Conservation (phyloP, 2,113 vertebrate genomes). For the Boulengeromyrus knoepffleri region DNA sequence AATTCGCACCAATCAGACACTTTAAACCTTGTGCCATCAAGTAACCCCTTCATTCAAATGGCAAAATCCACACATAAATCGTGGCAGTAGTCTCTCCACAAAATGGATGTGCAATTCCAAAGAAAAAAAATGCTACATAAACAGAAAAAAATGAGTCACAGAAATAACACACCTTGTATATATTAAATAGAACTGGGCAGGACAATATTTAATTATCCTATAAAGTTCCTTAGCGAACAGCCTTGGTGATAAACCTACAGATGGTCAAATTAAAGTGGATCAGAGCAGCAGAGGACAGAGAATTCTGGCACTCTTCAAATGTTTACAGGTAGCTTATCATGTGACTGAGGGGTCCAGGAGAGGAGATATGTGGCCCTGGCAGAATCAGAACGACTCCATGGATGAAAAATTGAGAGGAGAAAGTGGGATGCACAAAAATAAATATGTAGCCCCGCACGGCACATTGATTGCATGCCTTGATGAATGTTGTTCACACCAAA, state of each 20-base stretch:
- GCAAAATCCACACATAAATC: not conserved
- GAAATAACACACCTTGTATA: not conserved
- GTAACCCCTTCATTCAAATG: not conserved
- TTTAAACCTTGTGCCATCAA: not conserved
- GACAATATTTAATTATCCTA: conserved; percentile 9
- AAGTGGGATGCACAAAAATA: not conserved
- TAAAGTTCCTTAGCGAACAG: conserved; percentile 3
- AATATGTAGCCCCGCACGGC: not conserved
- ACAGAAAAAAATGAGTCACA: not conserved
- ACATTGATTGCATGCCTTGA: conserved; percentile 9
- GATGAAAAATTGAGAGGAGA: not conserved
- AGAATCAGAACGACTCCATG: not conserved
- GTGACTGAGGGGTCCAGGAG: not conserved
- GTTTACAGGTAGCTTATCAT: conserved; percentile 8
- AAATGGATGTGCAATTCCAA: not conserved
- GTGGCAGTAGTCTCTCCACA: not conserved
- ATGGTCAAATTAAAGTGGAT: conserved; percentile 21
- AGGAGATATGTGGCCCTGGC: not conserved
- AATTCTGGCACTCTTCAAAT: conserved; percentile 7
- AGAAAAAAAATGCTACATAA: not conserved
- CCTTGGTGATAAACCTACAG: conserved; percentile 4
- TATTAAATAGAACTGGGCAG: not conserved
- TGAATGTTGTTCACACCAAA: not conserved
- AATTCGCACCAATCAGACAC: not conserved
- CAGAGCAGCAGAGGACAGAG: not conserved